Conservation (phyloP, 1,140 invertebrate genomes). For the Drosophila albomicans region DNA sequence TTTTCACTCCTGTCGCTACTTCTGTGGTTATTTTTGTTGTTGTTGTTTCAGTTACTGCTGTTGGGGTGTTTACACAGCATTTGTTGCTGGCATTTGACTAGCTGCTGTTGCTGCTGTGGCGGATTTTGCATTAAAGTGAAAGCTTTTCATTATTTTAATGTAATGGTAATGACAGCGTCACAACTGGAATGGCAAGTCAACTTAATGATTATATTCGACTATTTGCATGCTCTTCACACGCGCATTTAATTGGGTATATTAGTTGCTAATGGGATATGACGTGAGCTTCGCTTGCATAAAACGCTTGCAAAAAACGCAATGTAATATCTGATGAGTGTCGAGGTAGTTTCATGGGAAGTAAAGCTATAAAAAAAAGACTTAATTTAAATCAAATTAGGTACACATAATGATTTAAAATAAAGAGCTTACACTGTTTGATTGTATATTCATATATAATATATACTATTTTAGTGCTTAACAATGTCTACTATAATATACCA, state of each 20-base stretch:
- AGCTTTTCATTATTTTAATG: slow-evolving; percentile 57
- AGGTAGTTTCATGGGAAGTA: too few relatives aligned
- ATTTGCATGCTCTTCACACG: slow-evolving; percentile 13
- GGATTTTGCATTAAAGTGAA: slow-evolving; percentile 49
- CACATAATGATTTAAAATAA: too few relatives aligned
- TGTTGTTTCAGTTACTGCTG: not conserved
- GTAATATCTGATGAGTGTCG: not conserved
- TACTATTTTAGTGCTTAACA: too few relatives aligned
- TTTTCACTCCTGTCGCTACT: not conserved
- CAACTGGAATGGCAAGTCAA: slow-evolving; percentile 13
- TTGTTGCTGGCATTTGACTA: slow-evolving; percentile 37
- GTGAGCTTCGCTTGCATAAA: slow-evolving; percentile 6
- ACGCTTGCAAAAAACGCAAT: not conserved
- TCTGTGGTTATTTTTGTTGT: slow-evolving; percentile 6
- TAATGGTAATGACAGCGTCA: slow-evolving; percentile 36
- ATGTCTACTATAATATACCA: too few relatives aligned
- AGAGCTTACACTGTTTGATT: too few relatives aligned
- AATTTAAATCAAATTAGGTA: too few relatives aligned
- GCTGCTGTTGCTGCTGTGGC: not conserved
- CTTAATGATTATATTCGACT: slow-evolving; percentile 27
- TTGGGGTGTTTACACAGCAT: slow-evolving; percentile 25
- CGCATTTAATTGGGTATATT: slow-evolving; percentile 5
- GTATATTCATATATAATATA: too few relatives aligned
- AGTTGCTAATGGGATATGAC: slow-evolving; percentile 4
- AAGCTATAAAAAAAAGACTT: not conserved